Conservation (phyloP, 2,797 vertebrate genomes). For the Scarus forsteni region DNA sequence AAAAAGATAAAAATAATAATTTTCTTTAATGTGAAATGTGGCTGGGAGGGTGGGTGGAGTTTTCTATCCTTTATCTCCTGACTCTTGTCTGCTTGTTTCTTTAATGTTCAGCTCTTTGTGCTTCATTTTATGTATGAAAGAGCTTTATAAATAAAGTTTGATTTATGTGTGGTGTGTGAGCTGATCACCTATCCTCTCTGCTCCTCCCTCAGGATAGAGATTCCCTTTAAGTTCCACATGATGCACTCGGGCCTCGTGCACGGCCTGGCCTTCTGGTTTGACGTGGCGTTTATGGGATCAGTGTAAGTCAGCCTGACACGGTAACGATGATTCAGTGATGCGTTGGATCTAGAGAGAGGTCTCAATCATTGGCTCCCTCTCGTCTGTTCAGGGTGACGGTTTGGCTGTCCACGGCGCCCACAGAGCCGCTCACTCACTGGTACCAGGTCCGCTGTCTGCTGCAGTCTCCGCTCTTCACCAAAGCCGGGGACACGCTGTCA, state of each 20-base stretch:
- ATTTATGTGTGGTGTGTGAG: not conserved
- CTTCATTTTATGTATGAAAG: too few relatives aligned
- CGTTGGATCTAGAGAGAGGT: not conserved
- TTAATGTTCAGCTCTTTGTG: too few relatives aligned
- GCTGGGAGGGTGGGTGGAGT: too few relatives aligned
- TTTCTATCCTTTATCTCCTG: too few relatives aligned
- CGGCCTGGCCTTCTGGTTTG: slow-evolving; percentile 97
- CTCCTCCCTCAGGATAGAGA: slow-evolving; percentile 90
- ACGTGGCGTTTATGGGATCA: slow-evolving; percentile 96
- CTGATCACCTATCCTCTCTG: not conserved
- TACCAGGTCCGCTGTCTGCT: slow-evolving; percentile 96
- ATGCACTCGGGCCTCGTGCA: slow-evolving; percentile 96
- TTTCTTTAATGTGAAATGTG: too few relatives aligned
- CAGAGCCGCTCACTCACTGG: slow-evolving; percentile 97
- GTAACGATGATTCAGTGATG: not conserved
- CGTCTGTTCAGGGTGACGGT: slow-evolving; percentile 88
- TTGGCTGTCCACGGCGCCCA: slow-evolving; percentile 96
- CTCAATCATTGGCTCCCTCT: not conserved
- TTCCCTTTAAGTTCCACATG: slow-evolving; percentile 99
- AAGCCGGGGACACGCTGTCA: slow-evolving; percentile 95
- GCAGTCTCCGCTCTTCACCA: slow-evolving; percentile 96
- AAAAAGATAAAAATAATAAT: too few relatives aligned
- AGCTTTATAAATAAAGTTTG: not conserved
- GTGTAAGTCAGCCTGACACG: slow-evolving; percentile 81
- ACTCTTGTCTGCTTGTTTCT: too few relatives aligned